Conservation (phyloP, 2,113 vertebrate genomes). For the zebrafish (Danio rerio) region DNA sequence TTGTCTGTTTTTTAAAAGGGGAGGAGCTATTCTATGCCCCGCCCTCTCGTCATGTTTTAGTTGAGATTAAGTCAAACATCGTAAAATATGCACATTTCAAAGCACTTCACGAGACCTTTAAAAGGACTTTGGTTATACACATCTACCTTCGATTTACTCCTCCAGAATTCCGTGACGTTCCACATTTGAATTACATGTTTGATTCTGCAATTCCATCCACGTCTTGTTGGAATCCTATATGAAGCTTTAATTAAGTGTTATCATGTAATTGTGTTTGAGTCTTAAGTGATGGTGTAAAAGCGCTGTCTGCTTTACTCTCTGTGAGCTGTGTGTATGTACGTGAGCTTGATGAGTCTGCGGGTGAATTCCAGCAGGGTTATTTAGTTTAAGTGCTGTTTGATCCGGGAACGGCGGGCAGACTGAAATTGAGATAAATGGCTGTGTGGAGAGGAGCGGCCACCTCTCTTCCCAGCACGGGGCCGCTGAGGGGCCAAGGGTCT, state of each 20-base stretch:
- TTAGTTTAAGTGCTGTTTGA: conserved; percentile 64
- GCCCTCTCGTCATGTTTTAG: no score
- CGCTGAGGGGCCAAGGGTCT: conserved; percentile 48
- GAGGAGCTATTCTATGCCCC: no score
- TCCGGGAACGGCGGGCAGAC: conserved; percentile 44
- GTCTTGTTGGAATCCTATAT: no score
- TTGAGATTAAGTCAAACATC: no score
- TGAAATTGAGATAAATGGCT: conserved; percentile 64
- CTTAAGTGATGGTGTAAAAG: neutral
- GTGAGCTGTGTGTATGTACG: conserved; percentile 38
- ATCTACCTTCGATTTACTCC: no score
- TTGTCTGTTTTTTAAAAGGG: no score
- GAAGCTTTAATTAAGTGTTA: neutral
- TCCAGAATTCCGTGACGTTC: no score
- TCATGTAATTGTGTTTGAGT: neutral
- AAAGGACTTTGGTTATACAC: no score
- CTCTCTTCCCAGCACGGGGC: conserved; percentile 48
- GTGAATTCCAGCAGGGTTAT: conserved; percentile 59
- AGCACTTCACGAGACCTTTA: no score
- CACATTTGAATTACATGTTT: no score
- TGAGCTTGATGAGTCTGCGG: conserved; percentile 42
- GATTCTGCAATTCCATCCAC: no score
- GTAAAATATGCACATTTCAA: no score
- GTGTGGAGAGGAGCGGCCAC: conserved; percentile 49
- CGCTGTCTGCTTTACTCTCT: conserved; percentile 26